Percentiles rank a stretch among this genome's conserved stretches.
Conservation (phyloP, 1,140 invertebrate genomes). For the Artemia franciscana region DNA sequence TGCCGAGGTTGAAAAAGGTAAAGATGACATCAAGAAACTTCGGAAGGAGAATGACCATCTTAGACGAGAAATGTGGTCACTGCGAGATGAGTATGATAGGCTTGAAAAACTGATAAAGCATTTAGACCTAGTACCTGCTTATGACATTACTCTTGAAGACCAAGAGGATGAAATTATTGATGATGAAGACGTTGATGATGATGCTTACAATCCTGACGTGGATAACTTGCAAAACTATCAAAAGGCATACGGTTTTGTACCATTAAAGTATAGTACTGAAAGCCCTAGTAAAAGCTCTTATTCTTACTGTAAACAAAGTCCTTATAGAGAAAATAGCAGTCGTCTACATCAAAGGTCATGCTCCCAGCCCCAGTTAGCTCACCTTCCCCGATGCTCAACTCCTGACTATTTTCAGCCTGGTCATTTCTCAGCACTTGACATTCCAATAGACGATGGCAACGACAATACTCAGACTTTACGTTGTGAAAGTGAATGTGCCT, state of each 20-base stretch:
- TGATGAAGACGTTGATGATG: constrained; percentile 4
- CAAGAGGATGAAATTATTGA: constrained; percentile 3
- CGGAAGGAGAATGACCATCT: constrained; percentile 63
- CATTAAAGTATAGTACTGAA: neutral
- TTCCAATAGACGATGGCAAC: neutral
- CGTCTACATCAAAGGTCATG: neutral
- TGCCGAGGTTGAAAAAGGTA: constrained; percentile 72
- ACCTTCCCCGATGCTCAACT: neutral
- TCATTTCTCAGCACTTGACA: neutral
- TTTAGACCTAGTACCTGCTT: constrained; percentile 20
- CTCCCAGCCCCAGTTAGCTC: neutral
- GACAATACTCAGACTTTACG: neutral
- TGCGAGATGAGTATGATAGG: constrained; percentile 64
- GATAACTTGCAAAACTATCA: constrained; percentile 15
- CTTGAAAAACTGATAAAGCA: constrained; percentile 48
- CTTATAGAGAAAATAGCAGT: neutral
- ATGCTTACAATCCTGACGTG: constrained; percentile 13
- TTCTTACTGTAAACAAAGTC: neutral
- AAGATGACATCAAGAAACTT: constrained; percentile 64
- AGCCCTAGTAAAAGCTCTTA: neutral
- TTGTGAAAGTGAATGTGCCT: neutral
- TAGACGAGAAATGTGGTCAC: constrained; percentile 55
- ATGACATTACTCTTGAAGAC: neutral
- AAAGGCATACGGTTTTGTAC: constrained; percentile 14
- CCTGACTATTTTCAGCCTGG: neutral